A percentile compares a stretch with the other conserved stretches of the same genome.
phyloP scores from a whole-genome alignment of 2,113 vertebrate species.

The Porphyrio hochstetteri region DNA sequence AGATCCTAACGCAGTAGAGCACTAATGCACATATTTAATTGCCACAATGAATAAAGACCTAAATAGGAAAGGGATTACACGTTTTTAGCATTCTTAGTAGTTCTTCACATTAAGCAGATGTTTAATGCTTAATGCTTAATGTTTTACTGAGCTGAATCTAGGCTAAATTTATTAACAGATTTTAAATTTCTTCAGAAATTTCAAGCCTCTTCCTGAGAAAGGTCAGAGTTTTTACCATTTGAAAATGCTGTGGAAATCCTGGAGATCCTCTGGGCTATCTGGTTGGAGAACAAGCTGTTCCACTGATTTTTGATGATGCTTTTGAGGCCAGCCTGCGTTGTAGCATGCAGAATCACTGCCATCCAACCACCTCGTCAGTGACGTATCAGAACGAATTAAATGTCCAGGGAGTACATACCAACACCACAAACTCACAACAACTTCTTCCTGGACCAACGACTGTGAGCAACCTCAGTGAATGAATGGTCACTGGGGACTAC shows the following conservation, averaged over 20 bases:
- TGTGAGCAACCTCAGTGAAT: background rate
- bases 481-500: background rate
- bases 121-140: background rate
- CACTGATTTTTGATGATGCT: background rate
- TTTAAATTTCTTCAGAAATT: background rate
- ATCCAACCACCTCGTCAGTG: background rate
- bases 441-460: background rate
- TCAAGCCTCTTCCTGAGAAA: background rate
- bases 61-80: constrained; percentile 15
- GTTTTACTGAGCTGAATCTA: background rate
- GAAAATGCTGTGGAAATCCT: background rate
- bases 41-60: constrained; percentile 18
- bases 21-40: constrained; percentile 44
- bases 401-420: background rate
- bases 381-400: background rate
- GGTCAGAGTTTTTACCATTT: background rate
- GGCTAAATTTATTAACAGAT: constrained; percentile 11
- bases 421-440: background rate
- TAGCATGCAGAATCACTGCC: background rate
- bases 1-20: constrained; percentile 25
- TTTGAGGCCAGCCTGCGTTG: background rate
- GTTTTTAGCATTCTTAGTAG: constrained; percentile 22
- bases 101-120: constrained; percentile 13
- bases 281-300: background rate
- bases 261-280: background rate